A percentile compares a stretch with the other conserved stretches of the same genome.
Evolutionary conservation across 2,888 invertebrate species (phyloP).

Genomic region (Xiphydria camelus): DNA sequence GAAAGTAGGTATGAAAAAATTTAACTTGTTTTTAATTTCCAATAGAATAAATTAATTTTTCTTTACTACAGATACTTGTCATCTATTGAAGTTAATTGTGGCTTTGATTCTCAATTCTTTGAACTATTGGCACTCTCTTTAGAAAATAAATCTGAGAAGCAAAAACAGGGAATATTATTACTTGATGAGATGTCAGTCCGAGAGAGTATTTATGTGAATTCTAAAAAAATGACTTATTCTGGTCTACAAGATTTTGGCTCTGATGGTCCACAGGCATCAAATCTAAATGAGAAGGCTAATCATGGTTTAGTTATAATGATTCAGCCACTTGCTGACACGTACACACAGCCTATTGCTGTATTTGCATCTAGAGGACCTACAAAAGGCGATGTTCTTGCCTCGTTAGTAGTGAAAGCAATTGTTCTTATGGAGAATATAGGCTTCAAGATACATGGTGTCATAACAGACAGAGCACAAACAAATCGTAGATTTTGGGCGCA

Average conservation of each 20-base stretch:
- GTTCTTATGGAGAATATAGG: slow-evolving; percentile 16
- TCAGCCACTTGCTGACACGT: slow-evolving; percentile 23
- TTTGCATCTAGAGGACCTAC: slow-evolving; percentile 23
- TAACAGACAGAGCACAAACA: slow-evolving; percentile 16
- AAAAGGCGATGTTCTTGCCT: slow-evolving; percentile 16
- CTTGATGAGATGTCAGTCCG: too few species aligned
- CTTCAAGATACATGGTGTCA: slow-evolving; percentile 18
- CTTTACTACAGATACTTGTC: too few species aligned
- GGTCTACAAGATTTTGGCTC: slow-evolving; percentile 20
- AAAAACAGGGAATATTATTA: too few species aligned
- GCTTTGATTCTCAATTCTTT: too few species aligned
- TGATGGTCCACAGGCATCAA: not conserved
- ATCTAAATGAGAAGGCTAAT: slow-evolving; percentile 14
- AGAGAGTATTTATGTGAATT: too few species aligned
- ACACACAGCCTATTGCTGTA: slow-evolving; percentile 26
- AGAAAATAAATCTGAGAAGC: too few species aligned
- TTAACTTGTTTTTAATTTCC: too few species aligned
- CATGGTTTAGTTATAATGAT: slow-evolving; percentile 25
- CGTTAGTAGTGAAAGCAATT: slow-evolving; percentile 24
- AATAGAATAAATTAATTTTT: too few species aligned
- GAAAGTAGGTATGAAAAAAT: too few species aligned
- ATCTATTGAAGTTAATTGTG: too few species aligned
- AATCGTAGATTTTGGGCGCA: slow-evolving; percentile 14
- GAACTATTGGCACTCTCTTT: too few species aligned
- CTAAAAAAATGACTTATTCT: slow-evolving; percentile 13